phyloP scores from a whole-genome alignment of 2,888 invertebrate species.

The Beris chalybata region DNA sequence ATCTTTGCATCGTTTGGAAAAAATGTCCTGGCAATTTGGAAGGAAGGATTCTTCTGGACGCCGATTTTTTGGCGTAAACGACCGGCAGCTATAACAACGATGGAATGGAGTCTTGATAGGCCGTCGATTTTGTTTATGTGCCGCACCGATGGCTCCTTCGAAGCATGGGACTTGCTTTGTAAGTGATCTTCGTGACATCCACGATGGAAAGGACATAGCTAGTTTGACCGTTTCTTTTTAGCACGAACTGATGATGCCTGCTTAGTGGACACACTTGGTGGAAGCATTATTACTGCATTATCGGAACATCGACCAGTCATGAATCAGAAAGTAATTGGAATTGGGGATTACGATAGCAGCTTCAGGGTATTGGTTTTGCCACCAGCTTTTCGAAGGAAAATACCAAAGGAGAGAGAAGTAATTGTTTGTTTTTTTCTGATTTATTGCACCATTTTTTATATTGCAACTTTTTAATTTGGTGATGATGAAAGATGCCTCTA shows the following conservation, averaged over 20 bases:
- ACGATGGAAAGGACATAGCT: no score
- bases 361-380: conserved; percentile 67
- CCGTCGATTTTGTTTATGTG: conserved; percentile 72
- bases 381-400: conserved; percentile 58
- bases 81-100: conserved; percentile 62
- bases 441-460: no score
- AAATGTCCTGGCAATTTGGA: conserved; percentile 75
- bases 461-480: no score
- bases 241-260: conserved; percentile 60
- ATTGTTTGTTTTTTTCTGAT: conserved; percentile 35
- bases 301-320: conserved; percentile 63
- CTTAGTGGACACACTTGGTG: conserved; percentile 69
- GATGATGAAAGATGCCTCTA: no score
- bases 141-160: conserved; percentile 73
- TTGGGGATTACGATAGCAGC: conserved; percentile 70
- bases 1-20: conserved; percentile 74
- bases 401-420: conserved; percentile 55
- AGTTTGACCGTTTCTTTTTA: conserved; percentile 36
- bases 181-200: conserved; percentile 4
- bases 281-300: conserved; percentile 66
- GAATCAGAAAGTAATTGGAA: conserved; percentile 64
- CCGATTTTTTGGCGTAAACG: conserved; percentile 71
- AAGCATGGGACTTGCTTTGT: conserved; percentile 77
- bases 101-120: conserved; percentile 75
- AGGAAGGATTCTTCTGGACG: conserved; percentile 62